phyloP scores from a whole-genome alignment of 1,140 invertebrate species.

The Leptinotarsa lineolata region DNA sequence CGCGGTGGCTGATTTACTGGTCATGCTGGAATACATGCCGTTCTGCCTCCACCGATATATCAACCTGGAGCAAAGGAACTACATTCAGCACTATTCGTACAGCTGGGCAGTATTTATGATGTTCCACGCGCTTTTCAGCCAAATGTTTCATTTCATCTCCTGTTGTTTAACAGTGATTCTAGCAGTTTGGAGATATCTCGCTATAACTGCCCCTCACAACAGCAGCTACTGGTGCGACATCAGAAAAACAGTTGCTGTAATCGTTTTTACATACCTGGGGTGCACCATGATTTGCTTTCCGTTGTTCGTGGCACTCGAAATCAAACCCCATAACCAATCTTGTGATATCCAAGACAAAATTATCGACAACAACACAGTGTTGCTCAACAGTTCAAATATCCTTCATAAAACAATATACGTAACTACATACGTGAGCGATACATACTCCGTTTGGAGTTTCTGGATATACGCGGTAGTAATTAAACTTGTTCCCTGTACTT shows the following conservation, averaged over 20 bases:
- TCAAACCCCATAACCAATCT: constrained; percentile 57
- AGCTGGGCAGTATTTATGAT: constrained; percentile 80
- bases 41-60: constrained; percentile 83
- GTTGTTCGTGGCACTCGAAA: constrained; percentile 74
- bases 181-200: constrained; percentile 93
- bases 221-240: constrained; percentile 77
- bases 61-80: constrained; percentile 58
- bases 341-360: constrained; percentile 50
- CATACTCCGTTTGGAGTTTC: constrained; percentile 68
- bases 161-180: constrained; percentile 91
- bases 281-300: constrained; percentile 86
- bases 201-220: constrained; percentile 78
- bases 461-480: constrained; percentile 87
- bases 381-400: constrained; percentile 40
- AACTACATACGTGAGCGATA: constrained; percentile 34
- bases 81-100: constrained; percentile 69
- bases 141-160: constrained; percentile 89
- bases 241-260: constrained; percentile 70
- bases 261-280: constrained; percentile 77
- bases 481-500: constrained; percentile 83
- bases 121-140: constrained; percentile 81
- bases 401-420: constrained; percentile 56
- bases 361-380: constrained; percentile 50
- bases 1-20: constrained; percentile 87
- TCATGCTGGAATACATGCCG: constrained; percentile 94